These are phyloP conservation scores for Lasioglossum pauxillum DNA, from an alignment of 2,888 invertebrate species.

Conservation along the genomic window DNA sequence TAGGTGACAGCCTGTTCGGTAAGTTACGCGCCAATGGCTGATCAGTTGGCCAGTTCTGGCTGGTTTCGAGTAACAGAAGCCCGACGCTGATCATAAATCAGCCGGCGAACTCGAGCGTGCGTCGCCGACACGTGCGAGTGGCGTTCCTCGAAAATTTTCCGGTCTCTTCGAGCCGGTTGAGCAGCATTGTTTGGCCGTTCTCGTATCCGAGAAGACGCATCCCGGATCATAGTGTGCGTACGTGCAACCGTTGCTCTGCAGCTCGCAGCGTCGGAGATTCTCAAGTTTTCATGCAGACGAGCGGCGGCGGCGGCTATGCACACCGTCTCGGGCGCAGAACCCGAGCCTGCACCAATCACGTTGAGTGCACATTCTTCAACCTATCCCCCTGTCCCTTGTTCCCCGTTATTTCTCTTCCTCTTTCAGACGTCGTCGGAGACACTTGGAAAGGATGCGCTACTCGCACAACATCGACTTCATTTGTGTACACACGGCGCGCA, in stretches of 20 bases:
- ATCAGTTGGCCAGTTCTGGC: not conserved
- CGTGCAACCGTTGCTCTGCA: conserved; percentile 10
- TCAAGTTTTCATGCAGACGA: conserved; percentile 75
- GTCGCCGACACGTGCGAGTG: conserved; percentile 4
- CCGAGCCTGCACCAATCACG: conserved; percentile 78
- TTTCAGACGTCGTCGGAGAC: conserved; percentile 57
- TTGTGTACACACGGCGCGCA: conserved; percentile 50
- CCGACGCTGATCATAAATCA: not conserved
- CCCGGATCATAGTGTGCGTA: conserved; percentile 6
- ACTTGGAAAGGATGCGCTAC: conserved; percentile 59
- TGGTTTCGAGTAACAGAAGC: not conserved
- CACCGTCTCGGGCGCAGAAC: conserved; percentile 39
- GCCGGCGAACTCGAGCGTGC: not conserved
- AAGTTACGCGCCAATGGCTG: conserved; percentile 3
- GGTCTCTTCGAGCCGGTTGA: not conserved
- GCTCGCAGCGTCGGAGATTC: conserved; percentile 66
- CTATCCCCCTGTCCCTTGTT: conserved; percentile 60
- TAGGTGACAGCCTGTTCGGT: not conserved
- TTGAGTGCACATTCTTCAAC: conserved; percentile 83
- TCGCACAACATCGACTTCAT: conserved; percentile 51
- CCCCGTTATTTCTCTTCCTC: conserved; percentile 55
- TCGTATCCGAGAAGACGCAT: conserved; percentile 30
- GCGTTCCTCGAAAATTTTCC: conserved; percentile 15
- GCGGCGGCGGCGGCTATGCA: conserved; percentile 62
- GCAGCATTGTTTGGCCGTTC: conserved; percentile 48